Conservation (phyloP, 1,140 invertebrate species). For the Philopotamus ludificatus region DNA sequence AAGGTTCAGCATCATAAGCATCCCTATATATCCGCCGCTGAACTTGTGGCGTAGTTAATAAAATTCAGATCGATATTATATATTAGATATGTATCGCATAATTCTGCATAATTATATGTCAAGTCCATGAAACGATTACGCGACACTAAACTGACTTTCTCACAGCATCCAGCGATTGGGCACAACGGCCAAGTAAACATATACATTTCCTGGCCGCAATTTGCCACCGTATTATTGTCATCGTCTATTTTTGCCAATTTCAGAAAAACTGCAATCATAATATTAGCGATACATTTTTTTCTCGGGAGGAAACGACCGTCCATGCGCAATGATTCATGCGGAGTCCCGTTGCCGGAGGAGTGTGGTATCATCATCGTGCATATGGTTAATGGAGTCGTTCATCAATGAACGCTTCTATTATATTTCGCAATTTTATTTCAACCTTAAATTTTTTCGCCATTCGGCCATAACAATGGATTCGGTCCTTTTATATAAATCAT, state of each 20-base stretch:
- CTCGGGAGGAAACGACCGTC: background rate
- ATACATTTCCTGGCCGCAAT: background rate
- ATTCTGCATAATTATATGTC: background rate
- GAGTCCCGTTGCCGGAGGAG: too few species aligned
- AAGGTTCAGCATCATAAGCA: too few species aligned
- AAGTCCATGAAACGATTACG: background rate
- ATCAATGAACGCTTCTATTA: background rate
- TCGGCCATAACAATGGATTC: too few species aligned
- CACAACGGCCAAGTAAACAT: background rate
- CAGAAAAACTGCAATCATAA: background rate
- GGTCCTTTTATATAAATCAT: background rate
- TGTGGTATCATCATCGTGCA: too few species aligned
- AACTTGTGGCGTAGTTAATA: background rate
- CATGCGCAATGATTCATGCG: background rate
- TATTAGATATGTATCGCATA: background rate
- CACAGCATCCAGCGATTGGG: background rate
- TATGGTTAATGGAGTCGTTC: too few species aligned
- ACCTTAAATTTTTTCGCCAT: too few species aligned
- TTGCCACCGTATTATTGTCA: background rate
- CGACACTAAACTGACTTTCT: too few species aligned
- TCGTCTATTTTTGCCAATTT: background rate
- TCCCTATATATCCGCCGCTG: background rate
- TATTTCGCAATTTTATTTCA: background rate
- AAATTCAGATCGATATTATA: background rate
- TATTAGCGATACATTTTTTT: background rate